Conservation (phyloP, 1,140 invertebrate genomes). For the Panulirus ornatus region DNA sequence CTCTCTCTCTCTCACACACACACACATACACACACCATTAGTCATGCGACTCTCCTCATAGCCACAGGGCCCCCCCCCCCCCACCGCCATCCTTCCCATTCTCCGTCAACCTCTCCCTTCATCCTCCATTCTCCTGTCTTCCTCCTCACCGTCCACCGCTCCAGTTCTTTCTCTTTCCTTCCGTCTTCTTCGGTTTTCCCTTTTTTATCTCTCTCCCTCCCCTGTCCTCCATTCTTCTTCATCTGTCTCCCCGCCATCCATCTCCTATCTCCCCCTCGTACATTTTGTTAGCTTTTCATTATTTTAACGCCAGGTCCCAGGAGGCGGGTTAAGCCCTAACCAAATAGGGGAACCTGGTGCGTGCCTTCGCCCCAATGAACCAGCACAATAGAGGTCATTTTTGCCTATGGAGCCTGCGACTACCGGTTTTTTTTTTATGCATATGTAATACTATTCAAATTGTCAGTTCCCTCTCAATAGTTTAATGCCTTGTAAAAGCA, state of each 20-base stretch:
- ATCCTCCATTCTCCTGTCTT: conserved; percentile 1
- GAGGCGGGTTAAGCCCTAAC: conserved; percentile 4
- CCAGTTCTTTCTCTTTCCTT: neutral
- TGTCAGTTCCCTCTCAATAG: conserved; percentile 4
- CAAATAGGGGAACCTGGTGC: neutral
- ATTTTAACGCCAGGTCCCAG: conserved; percentile 21
- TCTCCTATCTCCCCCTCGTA: conserved; percentile 16
- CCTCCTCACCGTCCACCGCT: neutral
- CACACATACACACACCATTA: too few relatives aligned
- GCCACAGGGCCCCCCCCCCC: too few relatives aligned
- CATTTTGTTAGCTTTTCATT: conserved; percentile 51
- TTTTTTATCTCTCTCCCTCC: neutral
- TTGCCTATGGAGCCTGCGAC: neutral
- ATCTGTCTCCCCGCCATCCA: neutral
- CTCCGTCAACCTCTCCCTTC: neutral
- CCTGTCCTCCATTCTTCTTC: neutral
- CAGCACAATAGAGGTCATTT: neutral
- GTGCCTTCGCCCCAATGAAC: neutral
- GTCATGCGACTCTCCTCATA: too few relatives aligned
- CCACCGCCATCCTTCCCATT: neutral
- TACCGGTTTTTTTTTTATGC: neutral
- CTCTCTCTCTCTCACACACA: neutral
- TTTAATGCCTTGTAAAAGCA: too few relatives aligned
- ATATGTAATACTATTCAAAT: conserved; percentile 30
- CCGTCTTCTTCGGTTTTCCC: too few relatives aligned